Evolutionary conservation across 2,113 vertebrate species (phyloP), one percentile per base, ranked within the genome.

Genomic region (Ceyx cyanopectus): DNA sequence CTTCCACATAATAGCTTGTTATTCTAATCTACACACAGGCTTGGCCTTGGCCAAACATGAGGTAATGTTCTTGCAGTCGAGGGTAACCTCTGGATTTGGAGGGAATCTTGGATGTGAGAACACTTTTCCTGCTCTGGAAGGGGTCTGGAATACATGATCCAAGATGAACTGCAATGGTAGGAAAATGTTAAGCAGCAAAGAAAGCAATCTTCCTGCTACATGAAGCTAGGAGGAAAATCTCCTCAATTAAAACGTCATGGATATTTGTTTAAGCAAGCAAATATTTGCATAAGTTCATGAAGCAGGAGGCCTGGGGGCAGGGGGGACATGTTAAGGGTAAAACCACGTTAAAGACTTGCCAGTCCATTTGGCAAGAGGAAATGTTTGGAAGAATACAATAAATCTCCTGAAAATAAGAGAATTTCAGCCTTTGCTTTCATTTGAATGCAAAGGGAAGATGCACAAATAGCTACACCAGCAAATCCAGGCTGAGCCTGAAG

Each of bases 251-350:
- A 81, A 61, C 12, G 12, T 90, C 51, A 76, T 68, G 61, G 68
- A 7, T 63, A 85, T 85, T 80, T 96, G 58, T 50, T 83, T 90
- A 68, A 89, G 45, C 27, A 93, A 81, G 37, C 58, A 68, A 95
- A 84, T 90, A 94, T 86, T 92, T 92, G 65, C 37, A 30, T 81
- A 66, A 69, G 45, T 79, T 57, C 27, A 24, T 73, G 69, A 73
- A 86, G 34, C n/a, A 70, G 26, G 77, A 84, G n/a, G 30, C 53
- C 45, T 66, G 27, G 26, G 17, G 15, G 3, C 10, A 9, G 8
- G 30, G 18, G 57, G 23, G 23, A 46, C 82, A 85, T 3, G 9
- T 18, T 67, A 27, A 32, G 32, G 79, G 67, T 46, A 68, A 73
- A 86, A 73, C 30, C 60, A 22, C 7, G 7, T 30, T 34, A 93